A percentile compares a stretch with the other conserved stretches of the same genome.
Conservation (phyloP, 2,797 vertebrate genomes). For the Erethizon dorsatum region DNA sequence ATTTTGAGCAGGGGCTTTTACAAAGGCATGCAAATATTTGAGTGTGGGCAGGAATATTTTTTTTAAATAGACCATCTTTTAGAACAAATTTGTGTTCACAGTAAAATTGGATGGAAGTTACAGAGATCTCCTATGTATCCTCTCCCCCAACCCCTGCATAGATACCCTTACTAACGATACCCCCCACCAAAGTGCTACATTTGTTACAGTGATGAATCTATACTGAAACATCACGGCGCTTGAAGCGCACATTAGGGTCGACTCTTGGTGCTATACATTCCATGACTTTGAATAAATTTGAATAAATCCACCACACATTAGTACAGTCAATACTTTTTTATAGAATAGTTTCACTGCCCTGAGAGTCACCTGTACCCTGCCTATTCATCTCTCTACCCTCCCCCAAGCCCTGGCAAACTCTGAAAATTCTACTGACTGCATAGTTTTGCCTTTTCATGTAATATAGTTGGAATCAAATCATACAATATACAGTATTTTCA, state of each 20-base stretch:
- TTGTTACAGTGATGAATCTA: not conserved
- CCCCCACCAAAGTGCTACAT: not conserved
- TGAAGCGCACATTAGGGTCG: not conserved
- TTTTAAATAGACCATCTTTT: constrained; percentile 62
- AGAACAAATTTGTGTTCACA: constrained; percentile 58
- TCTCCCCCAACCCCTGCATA: not conserved
- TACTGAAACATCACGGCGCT: not conserved
- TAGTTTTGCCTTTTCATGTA: not conserved
- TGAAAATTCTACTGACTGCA: not conserved
- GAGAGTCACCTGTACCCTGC: not conserved
- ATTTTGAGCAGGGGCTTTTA: constrained; percentile 72
- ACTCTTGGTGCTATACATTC: not conserved
- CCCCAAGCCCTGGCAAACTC: not conserved
- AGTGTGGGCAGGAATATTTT: constrained; percentile 64
- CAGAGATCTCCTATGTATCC: constrained; percentile 10
- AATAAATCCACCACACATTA: not conserved
- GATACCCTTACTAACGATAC: not conserved
- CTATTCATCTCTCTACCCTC: not conserved
- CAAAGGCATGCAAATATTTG: constrained; percentile 57
- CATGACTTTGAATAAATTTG: constrained; percentile 1
- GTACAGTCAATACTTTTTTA: not conserved
- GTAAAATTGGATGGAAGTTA: constrained; percentile 50
- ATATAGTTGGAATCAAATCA: not conserved
- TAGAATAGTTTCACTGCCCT: not conserved
- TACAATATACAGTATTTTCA: not conserved